Percentiles rank a stretch among this genome's conserved stretches.
These are phyloP conservation scores for Eucriotettix oculatus DNA, from an alignment of 2,888 invertebrate genomes.

Conservation along the genomic window DNA sequence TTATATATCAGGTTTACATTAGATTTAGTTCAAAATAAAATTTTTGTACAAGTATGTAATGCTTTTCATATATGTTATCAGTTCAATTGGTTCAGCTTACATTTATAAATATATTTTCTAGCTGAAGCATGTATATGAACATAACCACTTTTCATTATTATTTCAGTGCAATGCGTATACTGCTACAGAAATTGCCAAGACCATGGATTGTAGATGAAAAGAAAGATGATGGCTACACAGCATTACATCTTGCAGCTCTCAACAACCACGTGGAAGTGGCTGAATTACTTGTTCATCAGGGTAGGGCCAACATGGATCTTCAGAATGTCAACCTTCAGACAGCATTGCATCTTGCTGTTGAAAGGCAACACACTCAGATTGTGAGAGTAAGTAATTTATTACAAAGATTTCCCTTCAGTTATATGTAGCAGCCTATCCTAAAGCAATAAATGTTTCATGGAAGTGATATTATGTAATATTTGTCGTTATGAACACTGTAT, in stretches of 20 bases:
- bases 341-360: constrained; percentile 84
- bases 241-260: constrained; percentile 84
- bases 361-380: constrained; percentile 94
- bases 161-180: constrained; percentile 83
- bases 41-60: too few species aligned
- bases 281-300: constrained; percentile 69
- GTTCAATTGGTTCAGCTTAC: too few species aligned
- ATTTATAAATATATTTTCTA: too few species aligned
- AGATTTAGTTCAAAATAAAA: too few species aligned
- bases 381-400: constrained; percentile 40
- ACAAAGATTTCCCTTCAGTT: not conserved
- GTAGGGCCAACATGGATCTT: constrained; percentile 84
- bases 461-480: too few species aligned
- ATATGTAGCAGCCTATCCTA: constrained; percentile 3
- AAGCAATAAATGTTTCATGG: not conserved
- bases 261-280: constrained; percentile 97
- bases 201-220: constrained; percentile 98
- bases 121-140: too few species aligned
- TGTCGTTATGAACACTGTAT: too few species aligned
- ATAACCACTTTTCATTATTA: too few species aligned
- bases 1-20: too few species aligned
- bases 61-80: too few species aligned
- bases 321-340: constrained; percentile 94
- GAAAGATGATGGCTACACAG: constrained; percentile 96
- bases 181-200: constrained; percentile 79